Evolutionary conservation across 2,888 invertebrate species (phyloP), one percentile per base, ranked within the genome.

Genomic region (Yponomeuta evonymella): DNA sequence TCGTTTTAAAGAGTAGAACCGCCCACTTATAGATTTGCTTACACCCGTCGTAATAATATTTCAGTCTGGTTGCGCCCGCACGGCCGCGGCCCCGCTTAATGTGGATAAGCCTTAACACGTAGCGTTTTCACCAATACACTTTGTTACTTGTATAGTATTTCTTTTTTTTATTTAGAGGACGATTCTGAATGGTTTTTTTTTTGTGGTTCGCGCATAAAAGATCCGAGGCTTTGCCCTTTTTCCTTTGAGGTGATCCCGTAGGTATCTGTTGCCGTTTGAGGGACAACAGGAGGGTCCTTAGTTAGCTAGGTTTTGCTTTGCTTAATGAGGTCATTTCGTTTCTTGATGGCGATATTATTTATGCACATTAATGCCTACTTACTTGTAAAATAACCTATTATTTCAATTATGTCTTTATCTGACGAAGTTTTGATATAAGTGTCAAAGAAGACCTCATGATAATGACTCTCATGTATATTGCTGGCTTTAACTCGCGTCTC

Each of bases 51-150:
- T 36, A 36, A 36, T 2, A 36, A 36, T 36, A 8, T 43, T 43
- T 8, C 8, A 43, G 8, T 8, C 0, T 43, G 43, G 1, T 43
- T 43, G 43, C 43, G 0, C 43, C 43, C 43, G 43, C 9, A 43
- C 43, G 43, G 5, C 43, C 43, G 9, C 43, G 43, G 36, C 43
- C 43, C 43, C 43, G 43, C 43, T 5, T 43, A 43, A 8, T 43
- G 43, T 43, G 9, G 9, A 43, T 8, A 43, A 5, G 6, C 43
- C 43, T 43, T 43, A 87, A 83, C 79, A 79, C 79, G 76, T 79
- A 81, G 84, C 82, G 83, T 90, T 85, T 89, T 78, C 76, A 75
- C 75, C 78, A 75, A 78, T 79, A 75, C 83, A 81, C 83, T 83
- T 81, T 81, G 79, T 78, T 78, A 77, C 77, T 74, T 75, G 79